Evolutionary conservation across 2,113 vertebrate species (phyloP), one percentile per base, ranked within the genome.

Genomic region (Silurus meridionalis): DNA sequence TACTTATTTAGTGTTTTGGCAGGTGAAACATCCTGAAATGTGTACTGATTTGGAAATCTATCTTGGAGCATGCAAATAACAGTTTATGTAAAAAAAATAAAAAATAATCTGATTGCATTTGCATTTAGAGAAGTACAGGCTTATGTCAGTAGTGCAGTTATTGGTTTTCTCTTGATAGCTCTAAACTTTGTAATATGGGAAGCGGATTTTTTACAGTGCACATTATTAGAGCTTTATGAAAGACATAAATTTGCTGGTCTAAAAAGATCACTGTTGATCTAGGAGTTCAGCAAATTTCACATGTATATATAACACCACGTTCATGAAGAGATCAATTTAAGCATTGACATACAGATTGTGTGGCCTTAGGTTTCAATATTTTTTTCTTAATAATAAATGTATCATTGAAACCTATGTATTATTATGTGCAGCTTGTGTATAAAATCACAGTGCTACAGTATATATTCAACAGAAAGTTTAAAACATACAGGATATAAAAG

Each of bases 21-120:
- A 61, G 57, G 5, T 80, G 74, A 80, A 46, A 61, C 61, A 80
- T 61, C 28, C 46, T 80, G 10, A 80, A 80, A 58, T 79, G 10
- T 37, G 9, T 37, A 13, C 28, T 61, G 46, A 46, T 46, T 46
- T 13, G 57, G 28, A 5, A 80, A 80, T 46, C 28, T 61, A 46
- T 61, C 1, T 61, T 61, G 9, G 48, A 61, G 25, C 13, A 80
- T 61, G 58, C 9, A 80, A 61, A 60, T 60, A 61, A 37, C 9
- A 0, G 28, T 80, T 48, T 46, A 46, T 61, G 28, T 80, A 61
- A 48, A 61, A 80, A 46, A 5, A 23, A 37, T 2, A 37, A 37
- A 37, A 37, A 37, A 37, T 37, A 2, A 7, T 19, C 23, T 78
- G 23, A 78, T 8, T 78, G 23, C 23, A 78, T 14, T 78, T 55